Base-by-base conservation (phyloP, 2,888 invertebrate genomes). In the Cosmia trapezina region DNA sequence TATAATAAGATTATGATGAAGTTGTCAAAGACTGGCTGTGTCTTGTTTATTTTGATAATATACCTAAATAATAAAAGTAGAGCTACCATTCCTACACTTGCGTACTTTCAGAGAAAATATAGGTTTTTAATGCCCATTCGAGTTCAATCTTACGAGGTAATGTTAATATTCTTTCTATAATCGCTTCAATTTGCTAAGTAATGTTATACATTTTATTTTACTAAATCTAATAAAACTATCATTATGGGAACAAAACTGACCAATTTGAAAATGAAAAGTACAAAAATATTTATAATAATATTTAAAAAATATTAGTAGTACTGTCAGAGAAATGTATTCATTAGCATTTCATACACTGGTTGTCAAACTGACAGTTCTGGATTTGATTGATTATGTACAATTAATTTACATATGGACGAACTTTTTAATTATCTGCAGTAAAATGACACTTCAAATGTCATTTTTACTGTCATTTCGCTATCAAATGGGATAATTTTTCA, bases 21-120 rank as follows among this genome's bases (percentile, higher is more conserved):
- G 37, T 57, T 37, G 37, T 51, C 71, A 76, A 70, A 78, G 60
- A 70, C 71, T 71, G 75, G 75, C 75, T 76, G 75, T 75, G 75
- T 70, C 75, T 78, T 75, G 47, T 49, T 76, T 77, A 54, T 60
- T 37, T 69, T 76, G 0, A 28, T 33, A 43, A 73, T 1, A 54
- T 43, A 28, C 11, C 6, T 19, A 57, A 9, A 12, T 28, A 59
- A 37, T 41, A 22, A 41, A 22, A 54, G 5, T 22, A 43, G 19
- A 19, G 28, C 8, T 14, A 28, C 8, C 12, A 41, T 56, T 28
- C 14, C 22, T n/a, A 37, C 33, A 63, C 28, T n/a, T 14, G 19
- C 61, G 3, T 5, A 45, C 4, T 62, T 33, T 6, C 19, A 62
- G 19, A 28, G n/a, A 28, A 33, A 47, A 49, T 19, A 0, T 33